phyloP scores from a whole-genome alignment of 1,140 invertebrate species.

The Drusus annulatus region DNA sequence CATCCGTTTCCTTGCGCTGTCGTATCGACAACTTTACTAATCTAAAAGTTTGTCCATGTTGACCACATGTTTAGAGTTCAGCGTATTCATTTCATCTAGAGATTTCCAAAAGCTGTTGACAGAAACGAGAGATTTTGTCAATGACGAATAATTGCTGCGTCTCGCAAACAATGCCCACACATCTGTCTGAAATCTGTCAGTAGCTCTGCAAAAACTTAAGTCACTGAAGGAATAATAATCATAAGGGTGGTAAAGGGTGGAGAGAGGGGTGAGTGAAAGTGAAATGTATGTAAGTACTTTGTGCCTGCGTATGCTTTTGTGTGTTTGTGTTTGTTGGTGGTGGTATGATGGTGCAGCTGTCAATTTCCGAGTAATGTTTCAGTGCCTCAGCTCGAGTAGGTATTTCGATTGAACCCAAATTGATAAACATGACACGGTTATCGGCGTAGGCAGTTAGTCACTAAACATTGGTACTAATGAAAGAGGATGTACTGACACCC shows the following conservation, averaged over 20 bases:
- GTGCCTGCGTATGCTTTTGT: not conserved
- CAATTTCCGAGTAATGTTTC: not conserved
- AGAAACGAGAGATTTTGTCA: slow-evolving; percentile 6
- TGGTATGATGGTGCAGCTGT: slow-evolving; percentile 21
- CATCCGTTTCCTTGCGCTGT: no score
- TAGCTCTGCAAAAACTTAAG: slow-evolving; percentile 32
- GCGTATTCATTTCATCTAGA: not conserved
- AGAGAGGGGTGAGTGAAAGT: slow-evolving; percentile 20
- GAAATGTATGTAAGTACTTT: not conserved
- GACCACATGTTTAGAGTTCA: not conserved
- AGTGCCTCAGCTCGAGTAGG: not conserved
- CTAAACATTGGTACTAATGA: no score
- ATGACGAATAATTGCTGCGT: slow-evolving; percentile 18
- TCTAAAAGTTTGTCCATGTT: not conserved
- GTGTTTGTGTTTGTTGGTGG: not conserved
- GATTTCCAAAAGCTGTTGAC: not conserved
- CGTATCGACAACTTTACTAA: no score
- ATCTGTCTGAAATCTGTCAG: not conserved
- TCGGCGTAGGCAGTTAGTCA: no score
- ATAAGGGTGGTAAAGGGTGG: slow-evolving; percentile 17
- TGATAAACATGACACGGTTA: no score
- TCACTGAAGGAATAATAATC: slow-evolving; percentile 14
- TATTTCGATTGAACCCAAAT: not conserved
- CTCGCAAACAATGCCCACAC: slow-evolving; percentile 22
- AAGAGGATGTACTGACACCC: no score